Base-by-base conservation (phyloP, 2,888 invertebrate species). In the Napeogenes inachia region DNA sequence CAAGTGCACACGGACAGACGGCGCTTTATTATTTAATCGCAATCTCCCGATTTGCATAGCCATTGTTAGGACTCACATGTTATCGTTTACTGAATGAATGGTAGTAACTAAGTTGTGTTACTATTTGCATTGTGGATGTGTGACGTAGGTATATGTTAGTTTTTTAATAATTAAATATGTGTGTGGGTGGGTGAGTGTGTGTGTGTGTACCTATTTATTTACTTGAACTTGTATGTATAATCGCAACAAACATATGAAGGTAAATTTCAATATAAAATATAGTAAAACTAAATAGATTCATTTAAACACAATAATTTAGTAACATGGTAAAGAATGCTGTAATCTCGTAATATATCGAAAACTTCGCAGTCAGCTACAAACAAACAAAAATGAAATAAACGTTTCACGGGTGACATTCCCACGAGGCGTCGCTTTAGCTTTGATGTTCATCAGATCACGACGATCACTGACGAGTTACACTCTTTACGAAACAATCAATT, bases 11-110 rank as follows among this genome's bases (percentile, higher is more conserved):
- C 71, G 69, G 75, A 68, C 75, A 73, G 74, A 66, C 72, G 73
- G 71, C 71, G 73, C 78, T 79, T 82, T 85, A 84, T 83, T 82
- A 79, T 82, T 79, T 81, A 83, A 85, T 85, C 82, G 78, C 79
- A 82, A 87, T 87, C 86, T 83, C 82, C 71, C 76, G 84, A 88
- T 89, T 89, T 88, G 75, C 89, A 89, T 89, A 88, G 68, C 82
- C 77, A 87, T 87, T 87, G 87, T 75, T 85, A 74, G 67, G 70
- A 72, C 73, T 68, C 73, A 81, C 84, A 79, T 81, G 82, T 80
- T 81, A 75, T 74, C 74, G 68, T 69, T 68, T 72, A 77, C 77
- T 84, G 82, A 85, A 85, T 84, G 84, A 73, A 61, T 62, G 76
- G 78, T 79, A 78, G 77, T 75, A 70, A 38, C 42, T n/a, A 10